Conservation (phyloP, 2,888 invertebrate genomes). For the Leptopilina syphax region DNA sequence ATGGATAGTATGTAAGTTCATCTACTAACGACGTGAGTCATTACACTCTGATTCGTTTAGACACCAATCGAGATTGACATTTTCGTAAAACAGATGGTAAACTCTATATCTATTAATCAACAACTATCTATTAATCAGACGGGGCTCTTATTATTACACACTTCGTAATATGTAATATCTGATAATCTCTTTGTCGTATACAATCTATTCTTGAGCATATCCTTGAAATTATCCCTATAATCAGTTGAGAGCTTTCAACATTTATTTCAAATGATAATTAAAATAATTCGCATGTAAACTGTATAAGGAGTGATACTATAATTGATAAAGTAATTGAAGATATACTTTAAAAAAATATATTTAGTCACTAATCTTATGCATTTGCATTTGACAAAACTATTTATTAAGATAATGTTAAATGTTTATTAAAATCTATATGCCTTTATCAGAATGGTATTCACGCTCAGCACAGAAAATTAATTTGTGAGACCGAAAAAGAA, state of each 20-base stretch:
- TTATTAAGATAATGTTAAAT: too few relatives aligned
- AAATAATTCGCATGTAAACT: not conserved
- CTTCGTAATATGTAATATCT: conserved; percentile 11
- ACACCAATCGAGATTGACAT: conserved; percentile 42
- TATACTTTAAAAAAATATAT: too few relatives aligned
- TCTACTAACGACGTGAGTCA: conserved; percentile 32
- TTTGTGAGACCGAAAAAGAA: too few relatives aligned
- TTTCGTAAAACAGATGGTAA: conserved; percentile 41
- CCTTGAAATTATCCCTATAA: conserved; percentile 12
- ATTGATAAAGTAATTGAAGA: not conserved
- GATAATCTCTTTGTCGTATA: conserved; percentile 18
- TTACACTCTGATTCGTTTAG: conserved; percentile 36
- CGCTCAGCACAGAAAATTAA: too few relatives aligned
- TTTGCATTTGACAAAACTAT: too few relatives aligned
- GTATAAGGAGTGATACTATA: not conserved
- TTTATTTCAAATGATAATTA: not conserved
- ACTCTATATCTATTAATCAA: conserved; percentile 42
- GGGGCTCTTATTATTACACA: conserved; percentile 29
- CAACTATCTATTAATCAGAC: conserved; percentile 40
- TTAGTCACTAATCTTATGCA: too few relatives aligned
- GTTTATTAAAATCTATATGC: too few relatives aligned
- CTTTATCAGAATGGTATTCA: too few relatives aligned
- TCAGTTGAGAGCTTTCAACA: not conserved
- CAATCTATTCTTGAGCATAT: conserved; percentile 4
- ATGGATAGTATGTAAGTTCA: conserved; percentile 24